Conservation (phyloP, 2,888 invertebrate genomes). For the Lottia gigantea region DNA sequence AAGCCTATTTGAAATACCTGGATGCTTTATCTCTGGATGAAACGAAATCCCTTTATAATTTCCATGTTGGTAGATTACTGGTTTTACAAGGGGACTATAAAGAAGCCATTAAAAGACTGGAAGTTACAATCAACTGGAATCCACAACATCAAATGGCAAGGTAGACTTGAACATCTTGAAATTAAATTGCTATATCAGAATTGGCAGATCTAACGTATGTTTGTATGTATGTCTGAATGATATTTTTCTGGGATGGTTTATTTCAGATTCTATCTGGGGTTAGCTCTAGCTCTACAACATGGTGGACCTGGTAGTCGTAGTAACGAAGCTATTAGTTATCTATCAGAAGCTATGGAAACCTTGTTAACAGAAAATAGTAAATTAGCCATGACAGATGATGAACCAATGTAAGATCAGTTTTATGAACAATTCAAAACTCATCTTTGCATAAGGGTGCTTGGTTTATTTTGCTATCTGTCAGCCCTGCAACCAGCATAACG, state of each 20-base stretch:
- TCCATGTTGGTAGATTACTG: conserved; percentile 65
- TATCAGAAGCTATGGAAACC: conserved; percentile 59
- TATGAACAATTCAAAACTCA: not conserved
- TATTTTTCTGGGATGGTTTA: not conserved
- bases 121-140: conserved; percentile 63
- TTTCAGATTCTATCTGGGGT: conserved; percentile 63
- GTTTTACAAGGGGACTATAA: conserved; percentile 63
- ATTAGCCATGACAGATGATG: conserved; percentile 47
- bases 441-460: too few relatives aligned
- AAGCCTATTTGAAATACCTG: conserved; percentile 65
- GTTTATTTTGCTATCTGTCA: too few relatives aligned
- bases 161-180: too few relatives aligned
- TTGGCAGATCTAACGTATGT: too few relatives aligned
- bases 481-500: too few relatives aligned
- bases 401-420: conserved; percentile 39
- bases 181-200: too few relatives aligned
- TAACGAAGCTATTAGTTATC: conserved; percentile 58
- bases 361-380: conserved; percentile 55
- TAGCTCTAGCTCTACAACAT: conserved; percentile 60
- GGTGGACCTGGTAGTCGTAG: conserved; percentile 56
- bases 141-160: conserved; percentile 57
- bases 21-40: conserved; percentile 64
- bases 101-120: conserved; percentile 60
- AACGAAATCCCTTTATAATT: conserved; percentile 59
- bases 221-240: too few relatives aligned